These are phyloP conservation scores for Meriones unguiculatus DNA, from an alignment of 2,113 vertebrate genomes.

Conservation along the genomic window DNA sequence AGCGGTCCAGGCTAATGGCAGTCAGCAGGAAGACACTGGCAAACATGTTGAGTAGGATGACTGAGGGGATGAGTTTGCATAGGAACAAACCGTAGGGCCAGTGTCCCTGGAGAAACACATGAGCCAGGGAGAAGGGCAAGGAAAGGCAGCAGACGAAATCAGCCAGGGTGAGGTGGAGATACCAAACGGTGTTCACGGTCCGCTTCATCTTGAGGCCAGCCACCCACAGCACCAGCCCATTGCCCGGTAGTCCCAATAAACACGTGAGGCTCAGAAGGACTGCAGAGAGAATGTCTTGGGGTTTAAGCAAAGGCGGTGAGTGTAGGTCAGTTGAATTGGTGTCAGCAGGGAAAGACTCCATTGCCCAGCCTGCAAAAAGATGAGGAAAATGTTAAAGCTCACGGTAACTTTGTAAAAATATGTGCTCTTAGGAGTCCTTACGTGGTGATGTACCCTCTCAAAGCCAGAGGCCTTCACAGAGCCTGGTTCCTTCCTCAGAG, in stretches of 20 bases:
- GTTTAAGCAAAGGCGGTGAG: not conserved
- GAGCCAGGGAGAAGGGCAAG: constrained; percentile 87
- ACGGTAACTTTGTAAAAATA: not conserved
- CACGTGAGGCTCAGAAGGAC: constrained; percentile 83
- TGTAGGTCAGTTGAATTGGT: constrained; percentile 64
- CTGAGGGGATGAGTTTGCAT: constrained; percentile 89
- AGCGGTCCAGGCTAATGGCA: constrained; percentile 89
- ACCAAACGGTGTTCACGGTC: constrained; percentile 90
- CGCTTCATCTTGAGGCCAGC: constrained; percentile 88
- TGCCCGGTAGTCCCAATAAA: constrained; percentile 88
- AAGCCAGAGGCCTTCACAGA: not conserved
- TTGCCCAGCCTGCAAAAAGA: constrained; percentile 65
- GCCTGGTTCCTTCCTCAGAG: constrained; percentile 6
- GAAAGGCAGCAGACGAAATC: constrained; percentile 90
- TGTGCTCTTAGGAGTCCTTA: constrained; percentile 10
- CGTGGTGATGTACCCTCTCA: not conserved
- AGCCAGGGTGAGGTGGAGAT: constrained; percentile 89
- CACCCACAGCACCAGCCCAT: constrained; percentile 90
- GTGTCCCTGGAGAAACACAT: constrained; percentile 80
- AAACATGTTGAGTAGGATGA: constrained; percentile 91
- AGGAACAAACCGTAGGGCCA: constrained; percentile 89
- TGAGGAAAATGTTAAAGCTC: constrained; percentile 10
- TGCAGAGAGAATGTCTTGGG: constrained; percentile 74
- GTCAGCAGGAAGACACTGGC: constrained; percentile 89
- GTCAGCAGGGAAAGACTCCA: constrained; percentile 69